These are phyloP conservation scores for Labrus mixtus DNA, from an alignment of 2,113 vertebrate genomes.

Conservation along the genomic window DNA sequence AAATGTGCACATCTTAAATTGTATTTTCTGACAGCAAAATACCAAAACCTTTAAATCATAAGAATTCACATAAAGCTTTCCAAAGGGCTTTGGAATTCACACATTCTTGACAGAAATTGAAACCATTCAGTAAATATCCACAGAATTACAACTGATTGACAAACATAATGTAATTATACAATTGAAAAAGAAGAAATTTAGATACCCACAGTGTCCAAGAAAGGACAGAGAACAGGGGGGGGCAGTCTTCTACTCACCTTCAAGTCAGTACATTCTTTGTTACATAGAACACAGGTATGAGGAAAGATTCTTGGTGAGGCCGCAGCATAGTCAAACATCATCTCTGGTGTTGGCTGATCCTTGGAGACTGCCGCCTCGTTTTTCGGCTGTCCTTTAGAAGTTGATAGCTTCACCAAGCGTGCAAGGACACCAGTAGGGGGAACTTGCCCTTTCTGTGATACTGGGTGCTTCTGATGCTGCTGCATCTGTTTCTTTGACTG, in stretches of 20 bases:
- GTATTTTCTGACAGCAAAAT: background rate
- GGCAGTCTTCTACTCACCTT: background rate
- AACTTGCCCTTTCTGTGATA: no score
- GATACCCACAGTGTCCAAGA: background rate
- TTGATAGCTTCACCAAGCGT: background rate
- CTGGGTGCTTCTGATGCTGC: background rate
- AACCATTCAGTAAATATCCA: background rate
- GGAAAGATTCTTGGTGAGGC: background rate
- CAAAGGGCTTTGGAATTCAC: no score
- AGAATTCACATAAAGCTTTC: no score
- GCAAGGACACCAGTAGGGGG: background rate
- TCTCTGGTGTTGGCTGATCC: background rate
- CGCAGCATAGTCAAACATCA: background rate
- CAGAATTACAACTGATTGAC: background rate
- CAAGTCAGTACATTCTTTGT: background rate
- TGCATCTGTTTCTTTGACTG: background rate
- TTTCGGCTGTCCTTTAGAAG: background rate
- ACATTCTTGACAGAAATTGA: background rate
- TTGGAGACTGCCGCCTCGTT: background rate
- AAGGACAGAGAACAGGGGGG: background rate
- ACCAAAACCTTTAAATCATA: background rate
- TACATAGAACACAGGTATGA: background rate
- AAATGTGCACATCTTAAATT: background rate
- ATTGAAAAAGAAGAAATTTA: background rate
- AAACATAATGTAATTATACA: no score